Conservation (phyloP, 2,113 vertebrate species). For the Lampris incognitus region DNA sequence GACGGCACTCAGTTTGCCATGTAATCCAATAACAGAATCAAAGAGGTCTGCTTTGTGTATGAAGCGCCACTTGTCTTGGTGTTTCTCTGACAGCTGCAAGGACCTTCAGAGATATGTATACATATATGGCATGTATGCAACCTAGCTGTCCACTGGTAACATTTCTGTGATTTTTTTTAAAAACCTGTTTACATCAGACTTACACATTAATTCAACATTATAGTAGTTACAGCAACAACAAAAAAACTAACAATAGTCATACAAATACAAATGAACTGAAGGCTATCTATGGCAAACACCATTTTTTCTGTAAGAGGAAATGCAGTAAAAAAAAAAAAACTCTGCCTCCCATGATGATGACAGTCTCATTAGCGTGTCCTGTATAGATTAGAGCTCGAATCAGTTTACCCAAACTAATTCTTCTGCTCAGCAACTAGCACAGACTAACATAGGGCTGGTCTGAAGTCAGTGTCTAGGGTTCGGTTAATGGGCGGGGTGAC, state of each 20-base stretch:
- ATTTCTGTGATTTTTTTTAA: not conserved
- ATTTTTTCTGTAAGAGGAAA: no score
- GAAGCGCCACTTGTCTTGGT: conserved; percentile 14
- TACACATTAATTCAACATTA: no score
- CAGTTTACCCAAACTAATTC: conserved; percentile 14
- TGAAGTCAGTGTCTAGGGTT: conserved; percentile 50
- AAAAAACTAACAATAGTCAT: no score
- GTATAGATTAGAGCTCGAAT: conserved; percentile 8
- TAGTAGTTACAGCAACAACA: no score
- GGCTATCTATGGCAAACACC: conserved; percentile 12
- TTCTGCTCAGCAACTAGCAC: not conserved
- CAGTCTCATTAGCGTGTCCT: not conserved
- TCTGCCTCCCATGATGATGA: not conserved
- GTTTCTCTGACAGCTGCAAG: conserved; percentile 4
- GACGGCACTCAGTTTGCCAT: conserved; percentile 31
- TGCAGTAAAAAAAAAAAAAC: not conserved
- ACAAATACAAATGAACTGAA: not conserved
- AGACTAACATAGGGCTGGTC: conserved; percentile 18
- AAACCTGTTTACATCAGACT: not conserved
- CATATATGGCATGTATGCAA: not conserved
- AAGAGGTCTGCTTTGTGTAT: conserved; percentile 30
- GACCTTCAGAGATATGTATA: conserved; percentile 18
- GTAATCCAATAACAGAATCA: conserved; percentile 40
- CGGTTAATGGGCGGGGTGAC: conserved; percentile 47
- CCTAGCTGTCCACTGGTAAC: no score